Evolutionary conservation across 2,113 vertebrate species (phyloP), one percentile per base, ranked within the genome.

Genomic region (Laticauda colubrina): DNA sequence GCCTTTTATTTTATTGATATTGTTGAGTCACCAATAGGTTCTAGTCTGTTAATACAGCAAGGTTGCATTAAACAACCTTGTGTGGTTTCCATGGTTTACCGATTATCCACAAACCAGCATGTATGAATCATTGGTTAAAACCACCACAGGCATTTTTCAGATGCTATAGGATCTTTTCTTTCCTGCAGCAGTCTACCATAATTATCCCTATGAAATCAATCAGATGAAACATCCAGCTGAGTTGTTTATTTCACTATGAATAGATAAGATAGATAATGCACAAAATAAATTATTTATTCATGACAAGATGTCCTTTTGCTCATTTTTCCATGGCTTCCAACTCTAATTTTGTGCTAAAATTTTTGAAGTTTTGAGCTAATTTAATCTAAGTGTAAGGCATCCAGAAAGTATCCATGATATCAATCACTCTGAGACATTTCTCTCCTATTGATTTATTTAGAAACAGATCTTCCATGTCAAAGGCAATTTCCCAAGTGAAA

Each of bases 351-450:
- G 48, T 87, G 95, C 26, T 81, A 39, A 39, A 92, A 87, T 53
- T 29, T 92, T 23, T 53, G 10, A 34, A 95, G 53, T 55, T 93
- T 69, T 93, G 81, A 21, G 34, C 90, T 93, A 7, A 24, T 93
- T 97, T 92, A 95, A 85, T 59, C 23, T 59, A 43, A 43, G 43
- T 43, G 43, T 43, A 43, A 43, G 43, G 43, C 43, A 45, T 45
- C 45, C 45, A 45, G 45, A 45, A 45, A 45, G 45, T 45, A 45
- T 45, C 4, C 45, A 45, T 45, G 45, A 45, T 45, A 45, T 45
- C 45, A 45, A 45, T 45, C 45, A 45, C 45, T 5, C 45, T 5
- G 45, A 45, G 4, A 45, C 45, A 45, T 45, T 45, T 45, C 45
- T 45, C 5, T 45, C 45, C 45, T 5, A 45, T 45, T 45, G 5